These are phyloP conservation scores for Antigone vipio DNA, from an alignment of 2,113 vertebrate species.

Conservation along the genomic window DNA sequence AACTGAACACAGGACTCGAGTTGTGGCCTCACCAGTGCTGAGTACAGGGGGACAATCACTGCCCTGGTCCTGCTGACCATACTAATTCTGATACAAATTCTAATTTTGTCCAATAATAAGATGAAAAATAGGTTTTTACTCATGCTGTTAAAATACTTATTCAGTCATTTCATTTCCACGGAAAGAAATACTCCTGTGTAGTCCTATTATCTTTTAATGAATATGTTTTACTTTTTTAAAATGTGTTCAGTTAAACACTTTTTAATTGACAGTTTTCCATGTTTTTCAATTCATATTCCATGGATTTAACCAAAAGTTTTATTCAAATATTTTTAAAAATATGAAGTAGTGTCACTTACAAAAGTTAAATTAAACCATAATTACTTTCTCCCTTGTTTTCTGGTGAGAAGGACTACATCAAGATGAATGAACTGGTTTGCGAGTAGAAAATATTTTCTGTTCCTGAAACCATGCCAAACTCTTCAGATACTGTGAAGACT, in stretches of 20 bases:
- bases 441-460: neutral
- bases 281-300: neutral
- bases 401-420: neutral
- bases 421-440: neutral
- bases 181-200: neutral
- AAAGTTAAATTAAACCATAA: neutral
- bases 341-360: neutral
- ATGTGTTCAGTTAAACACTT: slow-evolving; percentile 41
- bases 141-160: neutral
- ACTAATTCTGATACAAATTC: no score
- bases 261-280: neutral
- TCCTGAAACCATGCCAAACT: neutral
- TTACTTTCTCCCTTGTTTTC: neutral
- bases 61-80: no score
- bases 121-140: neutral
- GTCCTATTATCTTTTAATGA: neutral
- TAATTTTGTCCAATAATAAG: neutral
- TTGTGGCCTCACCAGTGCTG: no score
- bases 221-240: neutral
- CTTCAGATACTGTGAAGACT: neutral
- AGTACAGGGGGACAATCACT: no score
- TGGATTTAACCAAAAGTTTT: slow-evolving; percentile 16
- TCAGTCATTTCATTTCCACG: neutral
- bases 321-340: slow-evolving; percentile 22
- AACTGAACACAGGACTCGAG: no score